Base-by-base conservation (phyloP, 2,113 vertebrate genomes). In the Semnornis frantzii region DNA sequence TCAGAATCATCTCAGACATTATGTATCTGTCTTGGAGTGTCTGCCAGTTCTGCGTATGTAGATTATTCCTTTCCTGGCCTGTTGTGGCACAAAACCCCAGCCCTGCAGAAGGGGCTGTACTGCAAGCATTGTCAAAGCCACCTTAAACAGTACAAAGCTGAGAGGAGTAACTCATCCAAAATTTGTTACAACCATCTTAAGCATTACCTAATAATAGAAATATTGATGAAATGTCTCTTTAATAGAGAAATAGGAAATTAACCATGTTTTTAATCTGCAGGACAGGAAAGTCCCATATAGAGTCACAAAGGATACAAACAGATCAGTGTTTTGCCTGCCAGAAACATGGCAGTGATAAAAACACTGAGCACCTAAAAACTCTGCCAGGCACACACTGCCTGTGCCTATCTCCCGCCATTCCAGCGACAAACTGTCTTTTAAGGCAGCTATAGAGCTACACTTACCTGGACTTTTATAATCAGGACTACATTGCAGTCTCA, bases 81-180 rank as follows among this genome's bases (percentile, higher is more conserved):
- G 25, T 28, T 31, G 30, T 34, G 44, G 30, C 34, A 10, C 11
- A 7, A 63, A 74, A 78, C 17, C 30, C 25, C 1, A 5, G 39
- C 48, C 50, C 39, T 34, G 27, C 64, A 48, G 66, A 66, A 72
- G 58, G 10, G 71, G 15, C 57, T 64, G 54, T 12, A 13, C 15
- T 2, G 66, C 3, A 2, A 10, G 17, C 1, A 0, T 9, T 70
- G 39, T 50, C 46, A 73, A 69, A 58, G 20, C 39, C 59, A 58
- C 31, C 78, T 9, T 27, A 60, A 65, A 46, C 23, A 76, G 42
- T 37, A 5, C 48, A 62, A 52, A 79, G 20, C 8, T n/a, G 46
- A 75, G n/a, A 66, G 37, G 33, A 66, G 28, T 20, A 37, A 18
- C 34, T 85, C 18, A 0, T 46, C 39, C 62, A 24, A 72, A 8